A percentile compares a stretch with the other conserved stretches of the same genome.
phyloP scores from a whole-genome alignment of 2,797 vertebrate genomes.

The Pangasius krempfi region DNA sequence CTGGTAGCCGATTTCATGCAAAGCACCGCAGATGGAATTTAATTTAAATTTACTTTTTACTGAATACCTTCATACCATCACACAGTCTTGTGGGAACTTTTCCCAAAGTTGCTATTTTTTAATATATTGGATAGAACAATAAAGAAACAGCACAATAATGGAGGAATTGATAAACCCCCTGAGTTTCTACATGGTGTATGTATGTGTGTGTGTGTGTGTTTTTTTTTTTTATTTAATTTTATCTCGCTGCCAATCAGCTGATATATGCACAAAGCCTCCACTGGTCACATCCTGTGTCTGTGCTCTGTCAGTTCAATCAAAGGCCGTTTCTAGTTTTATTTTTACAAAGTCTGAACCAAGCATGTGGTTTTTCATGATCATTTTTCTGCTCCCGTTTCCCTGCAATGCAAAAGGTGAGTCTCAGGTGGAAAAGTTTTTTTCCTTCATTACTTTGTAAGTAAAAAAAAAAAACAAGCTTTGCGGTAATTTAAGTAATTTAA shows the following conservation, averaged over 20 bases:
- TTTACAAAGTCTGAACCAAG: not conserved
- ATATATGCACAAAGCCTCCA: slow-evolving; percentile 20
- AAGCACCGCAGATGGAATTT: not conserved
- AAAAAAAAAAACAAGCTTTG: not conserved
- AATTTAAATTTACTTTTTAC: not conserved
- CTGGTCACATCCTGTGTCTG: slow-evolving; percentile 21
- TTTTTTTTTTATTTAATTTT: not conserved
- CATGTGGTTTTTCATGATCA: slow-evolving; percentile 26
- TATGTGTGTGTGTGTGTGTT: not conserved
- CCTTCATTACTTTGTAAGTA: not conserved
- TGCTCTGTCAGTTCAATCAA: not conserved
- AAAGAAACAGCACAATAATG: not conserved
- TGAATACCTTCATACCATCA: not conserved
- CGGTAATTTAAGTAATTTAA: not conserved
- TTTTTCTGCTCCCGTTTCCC: slow-evolving; percentile 20
- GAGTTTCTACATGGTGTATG: not conserved
- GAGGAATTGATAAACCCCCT: not conserved
- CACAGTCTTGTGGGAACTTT: not conserved
- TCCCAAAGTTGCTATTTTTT: not conserved
- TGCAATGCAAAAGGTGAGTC: slow-evolving; percentile 29
- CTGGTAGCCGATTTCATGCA: not conserved
- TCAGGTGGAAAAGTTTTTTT: not conserved
- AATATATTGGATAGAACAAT: not conserved
- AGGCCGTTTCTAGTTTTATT: not conserved
- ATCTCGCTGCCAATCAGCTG: slow-evolving; percentile 41